A percentile compares a stretch with the other conserved stretches of the same genome.
Conservation (phyloP, 2,888 invertebrate species). For the Microctonus aethiopoides region DNA sequence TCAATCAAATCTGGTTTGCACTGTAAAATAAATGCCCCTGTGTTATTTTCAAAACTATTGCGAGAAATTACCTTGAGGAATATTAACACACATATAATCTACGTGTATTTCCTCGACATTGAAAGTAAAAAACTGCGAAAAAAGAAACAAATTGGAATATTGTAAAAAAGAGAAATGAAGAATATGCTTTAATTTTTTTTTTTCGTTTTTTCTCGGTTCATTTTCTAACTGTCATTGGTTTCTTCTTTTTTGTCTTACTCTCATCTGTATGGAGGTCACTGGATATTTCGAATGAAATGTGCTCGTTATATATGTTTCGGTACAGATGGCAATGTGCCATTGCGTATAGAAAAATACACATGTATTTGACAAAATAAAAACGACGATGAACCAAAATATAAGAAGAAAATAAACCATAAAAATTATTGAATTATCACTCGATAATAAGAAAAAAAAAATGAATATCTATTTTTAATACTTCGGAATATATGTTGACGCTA, state of each 20-base stretch:
- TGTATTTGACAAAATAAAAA: background rate
- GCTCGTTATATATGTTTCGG: constrained; percentile 58
- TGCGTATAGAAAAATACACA: constrained; percentile 1
- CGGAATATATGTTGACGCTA: too few relatives aligned
- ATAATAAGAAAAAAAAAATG: too few relatives aligned
- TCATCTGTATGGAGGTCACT: constrained; percentile 33
- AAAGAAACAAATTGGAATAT: background rate
- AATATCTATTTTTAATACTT: too few relatives aligned
- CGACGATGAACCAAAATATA: background rate
- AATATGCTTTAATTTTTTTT: background rate
- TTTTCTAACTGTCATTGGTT: constrained; percentile 23
- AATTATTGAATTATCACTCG: too few relatives aligned
- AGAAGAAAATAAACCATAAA: background rate
- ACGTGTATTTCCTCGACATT: too few relatives aligned
- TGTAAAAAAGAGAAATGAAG: background rate
- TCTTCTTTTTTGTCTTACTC: background rate
- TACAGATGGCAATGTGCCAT: constrained; percentile 62
- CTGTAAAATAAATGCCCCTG: background rate
- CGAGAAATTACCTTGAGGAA: background rate
- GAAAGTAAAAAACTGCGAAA: too few relatives aligned
- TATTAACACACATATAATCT: background rate
- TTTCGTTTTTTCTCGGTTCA: constrained; percentile 1
- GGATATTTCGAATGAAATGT: constrained; percentile 64
- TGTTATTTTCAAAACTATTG: background rate
- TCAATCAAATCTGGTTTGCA: constrained; percentile 46